Percentiles rank a stretch among this genome's conserved stretches.
Evolutionary conservation across 2,888 invertebrate species (phyloP).

Genomic region (Tanytarsus gracilentus): DNA sequence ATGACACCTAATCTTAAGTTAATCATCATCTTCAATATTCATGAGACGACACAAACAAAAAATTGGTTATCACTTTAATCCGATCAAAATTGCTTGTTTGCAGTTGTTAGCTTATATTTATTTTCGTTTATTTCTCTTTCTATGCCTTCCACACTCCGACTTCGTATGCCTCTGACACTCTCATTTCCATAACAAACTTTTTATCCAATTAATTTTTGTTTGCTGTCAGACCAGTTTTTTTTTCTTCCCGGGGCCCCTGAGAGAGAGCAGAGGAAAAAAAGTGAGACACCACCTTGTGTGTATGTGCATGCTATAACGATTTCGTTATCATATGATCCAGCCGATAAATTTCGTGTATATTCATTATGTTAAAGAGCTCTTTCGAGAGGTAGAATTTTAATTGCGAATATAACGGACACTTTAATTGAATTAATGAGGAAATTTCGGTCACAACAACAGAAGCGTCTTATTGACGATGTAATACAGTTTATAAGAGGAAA

Average conservation of each 20-base stretch:
- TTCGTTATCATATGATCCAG: constrained; percentile 24
- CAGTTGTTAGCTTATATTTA: constrained; percentile 25
- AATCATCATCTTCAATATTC: constrained; percentile 25
- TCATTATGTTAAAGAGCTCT: constrained; percentile 13
- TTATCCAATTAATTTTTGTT: constrained; percentile 17
- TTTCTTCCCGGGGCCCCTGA: background rate
- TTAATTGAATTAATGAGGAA: constrained; percentile 26
- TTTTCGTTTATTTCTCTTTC: constrained; percentile 7
- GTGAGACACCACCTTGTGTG: constrained; percentile 5
- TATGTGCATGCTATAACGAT: constrained; percentile 20
- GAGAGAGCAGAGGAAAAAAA: background rate
- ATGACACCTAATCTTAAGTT: constrained; percentile 11
- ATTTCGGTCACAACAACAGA: constrained; percentile 6
- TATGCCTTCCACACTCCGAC: background rate
- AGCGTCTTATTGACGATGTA: background rate
- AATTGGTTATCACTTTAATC: constrained; percentile 28
- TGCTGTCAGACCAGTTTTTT: constrained; percentile 10
- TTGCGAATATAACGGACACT: constrained; percentile 11
- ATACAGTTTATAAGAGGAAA: too few species aligned
- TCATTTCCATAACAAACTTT: constrained; percentile 22
- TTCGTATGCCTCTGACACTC: background rate
- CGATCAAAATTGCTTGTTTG: constrained; percentile 29
- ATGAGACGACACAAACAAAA: constrained; percentile 28
- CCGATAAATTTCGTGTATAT: background rate
- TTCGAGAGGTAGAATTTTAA: constrained; percentile 14